Evolutionary conservation across 2,797 vertebrate species (phyloP), one percentile per base, ranked within the genome.

Genomic region (Staurois parvus): DNA sequence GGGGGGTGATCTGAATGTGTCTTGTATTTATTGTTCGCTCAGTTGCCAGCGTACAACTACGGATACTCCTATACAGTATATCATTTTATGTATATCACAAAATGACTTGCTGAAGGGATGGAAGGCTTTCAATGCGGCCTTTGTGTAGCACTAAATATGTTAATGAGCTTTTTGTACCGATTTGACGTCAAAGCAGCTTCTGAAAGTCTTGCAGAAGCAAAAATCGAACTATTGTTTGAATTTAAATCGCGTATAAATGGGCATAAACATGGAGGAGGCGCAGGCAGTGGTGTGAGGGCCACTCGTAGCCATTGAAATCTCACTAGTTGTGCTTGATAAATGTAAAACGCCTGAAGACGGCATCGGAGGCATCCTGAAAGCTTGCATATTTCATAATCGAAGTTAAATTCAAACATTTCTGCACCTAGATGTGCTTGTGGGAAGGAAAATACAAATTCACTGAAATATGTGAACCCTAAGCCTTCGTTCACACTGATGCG

Each of bases 141-240:
- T 81, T 81, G 79, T 81, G 45, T 40, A 81, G n/a, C 26, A 26
- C 68, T 8, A 81, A 81, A 81, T 81, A 81, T 59, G 69, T 73
- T 81, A 72, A 81, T 70, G 72, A 73, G 79, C 69, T 73, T 72
- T 81, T 80, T 79, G 45, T 68, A 42, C 77, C 48, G 77, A 72
- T 70, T 81, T 81, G 68, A 81, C 69, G 79, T 81, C 68, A 72
- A 81, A 37, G 79, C 79, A 40, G 52, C 69, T 72, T 66, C 64
- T 66, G 64, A 11, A 30, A 62, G 79, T 72, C 69, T 29, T 29
- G 28, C 69, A 81, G 56, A 59, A 70, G 40, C 69, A 81, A 73
- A n/a, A 81, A 81, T 81, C 79, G 21, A 62, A 40, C 79, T 64
- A 81, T 81, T 81, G 79, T 81, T 59, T 42, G 32, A 12, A 34